A percentile compares a stretch with the other conserved stretches of the same genome.
These are phyloP conservation scores for Sipha flava DNA, from an alignment of 1,140 invertebrate genomes.

Conservation along the genomic window DNA sequence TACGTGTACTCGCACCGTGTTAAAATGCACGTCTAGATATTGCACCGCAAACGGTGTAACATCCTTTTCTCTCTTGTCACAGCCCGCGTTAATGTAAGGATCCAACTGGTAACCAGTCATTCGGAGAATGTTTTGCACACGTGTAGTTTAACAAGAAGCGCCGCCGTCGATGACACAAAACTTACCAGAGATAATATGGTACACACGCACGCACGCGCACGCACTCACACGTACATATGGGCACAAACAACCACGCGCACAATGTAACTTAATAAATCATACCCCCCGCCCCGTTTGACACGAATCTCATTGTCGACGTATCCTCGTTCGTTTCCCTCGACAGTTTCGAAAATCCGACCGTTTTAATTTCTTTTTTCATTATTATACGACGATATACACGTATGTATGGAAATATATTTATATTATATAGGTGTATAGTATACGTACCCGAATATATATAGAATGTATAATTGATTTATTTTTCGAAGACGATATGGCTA, in stretches of 20 bases:
- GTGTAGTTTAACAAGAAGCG: too few species aligned
- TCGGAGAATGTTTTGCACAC: too few species aligned
- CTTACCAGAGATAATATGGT: neutral
- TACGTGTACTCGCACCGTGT: too few species aligned
- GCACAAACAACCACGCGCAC: neutral
- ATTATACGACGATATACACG: too few species aligned
- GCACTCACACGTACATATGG: neutral
- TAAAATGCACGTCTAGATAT: too few species aligned
- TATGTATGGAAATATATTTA: neutral
- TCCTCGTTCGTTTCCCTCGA: neutral
- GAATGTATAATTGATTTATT: slow-evolving; percentile 8
- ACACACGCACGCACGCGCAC: neutral
- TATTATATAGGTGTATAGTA: too few species aligned
- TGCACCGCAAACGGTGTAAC: neutral
- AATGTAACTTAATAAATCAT: neutral
- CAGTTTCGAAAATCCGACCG: neutral
- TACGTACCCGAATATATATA: neutral
- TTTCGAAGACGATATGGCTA: neutral
- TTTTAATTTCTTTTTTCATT: too few species aligned
- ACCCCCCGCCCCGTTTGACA: neutral
- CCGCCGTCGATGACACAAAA: neutral
- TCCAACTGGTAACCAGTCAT: too few species aligned
- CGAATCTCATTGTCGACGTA: neutral
- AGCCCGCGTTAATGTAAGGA: too few species aligned
- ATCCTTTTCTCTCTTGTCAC: neutral